Percentiles rank a stretch among this genome's conserved stretches.
phyloP scores from a whole-genome alignment of 2,113 vertebrate genomes.

The Brachyistius frenatus region DNA sequence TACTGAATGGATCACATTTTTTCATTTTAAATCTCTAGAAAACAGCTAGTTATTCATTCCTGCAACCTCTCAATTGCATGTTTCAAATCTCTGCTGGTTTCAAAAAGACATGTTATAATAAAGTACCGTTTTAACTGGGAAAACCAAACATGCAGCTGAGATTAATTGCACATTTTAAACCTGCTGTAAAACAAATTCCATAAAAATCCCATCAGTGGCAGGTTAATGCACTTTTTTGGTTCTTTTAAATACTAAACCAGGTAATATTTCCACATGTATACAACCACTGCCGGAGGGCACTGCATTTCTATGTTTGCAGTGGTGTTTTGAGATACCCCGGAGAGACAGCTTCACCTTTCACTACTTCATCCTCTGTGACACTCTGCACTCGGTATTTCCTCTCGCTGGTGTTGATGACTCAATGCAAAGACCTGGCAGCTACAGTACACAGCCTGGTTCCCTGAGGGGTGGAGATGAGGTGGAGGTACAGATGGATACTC shows the following conservation, averaged over 20 bases:
- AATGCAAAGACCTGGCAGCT: slow-evolving; percentile 13
- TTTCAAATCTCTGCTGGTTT: not conserved
- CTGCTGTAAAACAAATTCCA: not conserved
- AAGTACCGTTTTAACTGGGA: not conserved
- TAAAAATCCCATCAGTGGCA: not conserved
- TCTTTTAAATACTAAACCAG: not conserved
- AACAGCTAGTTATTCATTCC: not conserved
- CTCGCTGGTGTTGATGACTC: slow-evolving; percentile 10
- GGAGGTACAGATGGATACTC: not conserved
- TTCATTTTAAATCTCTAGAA: not conserved
- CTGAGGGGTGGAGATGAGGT: not conserved
- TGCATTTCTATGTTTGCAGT: not conserved
- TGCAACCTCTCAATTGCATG: not conserved
- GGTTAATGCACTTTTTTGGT: not conserved
- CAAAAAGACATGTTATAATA: not conserved
- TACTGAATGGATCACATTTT: not conserved
- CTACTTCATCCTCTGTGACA: slow-evolving; percentile 1
- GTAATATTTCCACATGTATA: not conserved
- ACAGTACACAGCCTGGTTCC: not conserved
- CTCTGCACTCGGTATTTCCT: not conserved
- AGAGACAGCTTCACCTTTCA: slow-evolving; percentile 35
- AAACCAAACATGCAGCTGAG: not conserved
- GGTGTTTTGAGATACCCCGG: not conserved
- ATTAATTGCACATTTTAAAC: not conserved
- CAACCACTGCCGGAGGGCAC: not conserved